These are phyloP conservation scores for Drosophila trapezifrons DNA, from an alignment of 1,140 invertebrate species.

Conservation along the genomic window DNA sequence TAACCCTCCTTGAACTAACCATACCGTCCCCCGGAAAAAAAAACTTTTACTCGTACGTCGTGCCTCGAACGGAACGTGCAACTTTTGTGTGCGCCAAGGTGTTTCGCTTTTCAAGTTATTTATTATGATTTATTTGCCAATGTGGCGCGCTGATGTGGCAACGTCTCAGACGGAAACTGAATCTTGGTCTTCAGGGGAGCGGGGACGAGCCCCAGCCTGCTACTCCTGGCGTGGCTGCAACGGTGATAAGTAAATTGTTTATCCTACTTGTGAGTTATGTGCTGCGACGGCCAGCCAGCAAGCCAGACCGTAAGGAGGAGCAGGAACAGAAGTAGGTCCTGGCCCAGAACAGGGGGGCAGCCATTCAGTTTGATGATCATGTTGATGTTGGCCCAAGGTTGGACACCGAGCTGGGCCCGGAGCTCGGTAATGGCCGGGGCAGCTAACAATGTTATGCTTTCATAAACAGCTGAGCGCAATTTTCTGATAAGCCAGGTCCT, in stretches of 20 bases:
- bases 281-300: constrained; percentile 56
- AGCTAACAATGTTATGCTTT: constrained; percentile 81
- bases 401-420: background rate
- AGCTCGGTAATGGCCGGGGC: constrained; percentile 51
- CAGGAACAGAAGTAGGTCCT: constrained; percentile 18
- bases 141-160: constrained; percentile 75
- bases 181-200: constrained; percentile 12
- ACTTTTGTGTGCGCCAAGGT: constrained; percentile 81
- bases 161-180: constrained; percentile 52
- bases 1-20: constrained; percentile 17
- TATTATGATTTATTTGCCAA: constrained; percentile 83
- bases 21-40: constrained; percentile 9
- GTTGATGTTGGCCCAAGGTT: constrained; percentile 68
- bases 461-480: constrained; percentile 82
- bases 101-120: constrained; percentile 83
- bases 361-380: constrained; percentile 77
- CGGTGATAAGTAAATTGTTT: constrained; percentile 82
- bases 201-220: constrained; percentile 8
- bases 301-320: constrained; percentile 30
- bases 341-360: constrained; percentile 2
- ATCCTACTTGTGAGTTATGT: constrained; percentile 82
- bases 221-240: constrained; percentile 53
- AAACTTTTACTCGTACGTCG: constrained; percentile 27
- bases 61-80: constrained; percentile 57
- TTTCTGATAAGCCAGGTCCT: constrained; percentile 78